These are phyloP conservation scores for Sebastes trivittatus DNA, from an alignment of 2,797 vertebrate species.

Conservation along the genomic window DNA sequence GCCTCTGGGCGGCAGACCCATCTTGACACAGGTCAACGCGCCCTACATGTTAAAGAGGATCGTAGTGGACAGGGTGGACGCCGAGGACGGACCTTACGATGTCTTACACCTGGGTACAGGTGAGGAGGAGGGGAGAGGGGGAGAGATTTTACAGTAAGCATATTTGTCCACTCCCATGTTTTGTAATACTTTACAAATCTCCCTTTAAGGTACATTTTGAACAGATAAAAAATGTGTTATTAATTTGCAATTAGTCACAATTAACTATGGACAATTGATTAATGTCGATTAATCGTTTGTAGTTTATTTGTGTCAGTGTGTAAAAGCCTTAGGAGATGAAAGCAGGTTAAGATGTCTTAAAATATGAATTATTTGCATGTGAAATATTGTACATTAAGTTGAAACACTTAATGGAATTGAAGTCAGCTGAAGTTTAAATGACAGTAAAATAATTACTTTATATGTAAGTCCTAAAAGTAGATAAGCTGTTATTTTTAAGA, in stretches of 20 bases:
- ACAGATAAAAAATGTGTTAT: no score
- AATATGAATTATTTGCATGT: not conserved
- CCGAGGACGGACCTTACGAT: slow-evolving; percentile 78
- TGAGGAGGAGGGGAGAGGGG: slow-evolving; percentile 42
- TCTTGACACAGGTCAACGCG: slow-evolving; percentile 76
- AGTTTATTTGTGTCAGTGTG: no score
- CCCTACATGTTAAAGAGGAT: slow-evolving; percentile 80
- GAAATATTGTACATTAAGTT: not conserved
- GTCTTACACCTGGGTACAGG: slow-evolving; percentile 89
- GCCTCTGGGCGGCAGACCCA: slow-evolving; percentile 79
- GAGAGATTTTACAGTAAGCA: not conserved
- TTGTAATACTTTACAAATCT: no score
- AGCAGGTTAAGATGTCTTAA: no score
- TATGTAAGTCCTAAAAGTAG: not conserved
- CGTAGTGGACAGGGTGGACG: slow-evolving; percentile 87
- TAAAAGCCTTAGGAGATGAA: not conserved
- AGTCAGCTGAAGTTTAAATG: no score
- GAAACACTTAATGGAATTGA: not conserved
- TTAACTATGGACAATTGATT: no score
- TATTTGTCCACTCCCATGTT: no score
- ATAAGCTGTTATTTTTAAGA: not conserved
- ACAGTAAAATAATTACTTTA: not conserved
- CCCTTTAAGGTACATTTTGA: no score
- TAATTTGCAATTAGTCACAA: no score
- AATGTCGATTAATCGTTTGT: no score